These are phyloP conservation scores for Cebidichthys violaceus DNA, from an alignment of 2,113 vertebrate species.

Conservation along the genomic window DNA sequence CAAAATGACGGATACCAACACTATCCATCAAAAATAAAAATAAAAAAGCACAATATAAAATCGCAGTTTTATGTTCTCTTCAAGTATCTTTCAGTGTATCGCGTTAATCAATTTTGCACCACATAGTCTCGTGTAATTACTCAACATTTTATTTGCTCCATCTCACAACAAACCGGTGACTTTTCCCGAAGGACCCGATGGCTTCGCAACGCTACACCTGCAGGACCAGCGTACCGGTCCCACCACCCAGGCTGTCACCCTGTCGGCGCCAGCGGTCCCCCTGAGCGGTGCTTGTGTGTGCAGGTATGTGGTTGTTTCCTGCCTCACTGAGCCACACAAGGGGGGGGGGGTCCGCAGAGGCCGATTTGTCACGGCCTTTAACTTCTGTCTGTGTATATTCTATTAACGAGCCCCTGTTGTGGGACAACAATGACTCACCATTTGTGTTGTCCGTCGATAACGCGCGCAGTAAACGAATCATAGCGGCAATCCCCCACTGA, in stretches of 20 bases:
- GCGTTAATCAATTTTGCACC: background rate
- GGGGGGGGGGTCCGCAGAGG: constrained; percentile 36
- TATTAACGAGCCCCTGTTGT: constrained; percentile 64
- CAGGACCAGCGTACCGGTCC: background rate
- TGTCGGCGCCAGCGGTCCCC: constrained; percentile 17
- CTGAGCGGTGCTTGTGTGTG: constrained; percentile 28
- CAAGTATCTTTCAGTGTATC: background rate
- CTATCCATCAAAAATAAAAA: background rate
- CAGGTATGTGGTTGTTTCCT: constrained; percentile 42
- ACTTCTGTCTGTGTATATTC: constrained; percentile 72
- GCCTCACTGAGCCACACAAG: constrained; percentile 10
- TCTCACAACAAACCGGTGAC: background rate
- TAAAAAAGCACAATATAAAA: background rate
- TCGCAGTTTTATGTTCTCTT: background rate
- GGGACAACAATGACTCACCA: constrained; percentile 63
- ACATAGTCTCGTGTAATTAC: background rate
- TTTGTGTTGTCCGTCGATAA: constrained; percentile 59
- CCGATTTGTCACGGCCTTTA: constrained; percentile 68
- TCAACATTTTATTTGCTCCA: background rate
- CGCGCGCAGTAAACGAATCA: constrained; percentile 64
- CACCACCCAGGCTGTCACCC: constrained; percentile 13
- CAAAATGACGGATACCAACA: background rate
- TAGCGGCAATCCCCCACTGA: constrained; percentile 58
- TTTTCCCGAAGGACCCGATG: background rate
- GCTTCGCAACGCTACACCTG: background rate